Evolutionary conservation across 1,140 invertebrate species (phyloP).

Genomic region (Glossosoma conforme): DNA sequence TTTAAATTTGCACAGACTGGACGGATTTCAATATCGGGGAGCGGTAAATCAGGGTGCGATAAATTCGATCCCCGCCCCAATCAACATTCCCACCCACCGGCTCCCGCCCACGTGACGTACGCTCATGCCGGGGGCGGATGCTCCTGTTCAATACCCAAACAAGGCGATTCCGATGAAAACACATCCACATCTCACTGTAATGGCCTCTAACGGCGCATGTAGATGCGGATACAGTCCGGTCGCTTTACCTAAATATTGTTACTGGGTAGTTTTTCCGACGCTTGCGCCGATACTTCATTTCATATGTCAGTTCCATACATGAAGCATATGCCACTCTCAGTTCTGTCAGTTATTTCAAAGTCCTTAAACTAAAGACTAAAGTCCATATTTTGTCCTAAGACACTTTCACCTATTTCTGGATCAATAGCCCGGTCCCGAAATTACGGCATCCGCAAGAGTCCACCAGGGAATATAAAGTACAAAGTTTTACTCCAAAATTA

Average conservation of each 20-base stretch:
- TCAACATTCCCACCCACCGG: slow-evolving; percentile 23
- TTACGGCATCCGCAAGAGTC: no score
- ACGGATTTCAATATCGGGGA: slow-evolving; percentile 16
- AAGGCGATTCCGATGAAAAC: slow-evolving; percentile 33
- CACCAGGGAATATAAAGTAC: no score
- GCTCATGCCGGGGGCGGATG: slow-evolving; percentile 29
- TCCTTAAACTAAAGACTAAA: no score
- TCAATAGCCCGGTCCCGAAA: no score
- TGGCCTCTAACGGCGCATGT: slow-evolving; percentile 14
- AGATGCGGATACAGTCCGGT: no score
- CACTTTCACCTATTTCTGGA: no score
- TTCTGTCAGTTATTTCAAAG: no score
- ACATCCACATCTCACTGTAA: slow-evolving; percentile 32
- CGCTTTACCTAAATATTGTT: slow-evolving; percentile 4
- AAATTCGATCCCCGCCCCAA: slow-evolving; percentile 27
- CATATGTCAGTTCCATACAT: no score
- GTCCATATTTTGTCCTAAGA: no score
- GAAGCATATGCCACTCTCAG: no score
- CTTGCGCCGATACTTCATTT: slow-evolving; percentile 13
- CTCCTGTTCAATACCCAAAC: slow-evolving; percentile 32
- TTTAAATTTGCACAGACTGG: slow-evolving; percentile 3
- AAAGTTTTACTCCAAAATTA: no score
- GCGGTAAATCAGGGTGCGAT: slow-evolving; percentile 26
- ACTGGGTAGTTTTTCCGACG: background rate
- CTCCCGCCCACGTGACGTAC: slow-evolving; percentile 22